Percentiles rank a stretch among this genome's conserved stretches.
Evolutionary conservation across 2,888 invertebrate species (phyloP).

Genomic region (Agrochola macilenta): DNA sequence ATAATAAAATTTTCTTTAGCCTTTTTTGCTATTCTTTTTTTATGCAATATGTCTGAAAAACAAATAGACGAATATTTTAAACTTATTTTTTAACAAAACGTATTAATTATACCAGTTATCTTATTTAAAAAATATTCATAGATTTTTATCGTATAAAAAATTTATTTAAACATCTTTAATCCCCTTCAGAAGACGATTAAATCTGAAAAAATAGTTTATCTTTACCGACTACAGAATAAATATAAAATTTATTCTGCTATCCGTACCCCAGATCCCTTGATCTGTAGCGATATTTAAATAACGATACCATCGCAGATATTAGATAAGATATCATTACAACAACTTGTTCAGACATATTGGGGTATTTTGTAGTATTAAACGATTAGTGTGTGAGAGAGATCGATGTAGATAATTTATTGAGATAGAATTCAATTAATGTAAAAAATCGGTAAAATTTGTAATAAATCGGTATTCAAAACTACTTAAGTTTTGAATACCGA

Average conservation of each 20-base stretch:
- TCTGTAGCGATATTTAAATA: constrained; percentile 77
- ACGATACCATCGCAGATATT: constrained; percentile 81
- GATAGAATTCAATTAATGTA: constrained; percentile 32
- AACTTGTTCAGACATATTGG: constrained; percentile 68
- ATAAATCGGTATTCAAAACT: no score
- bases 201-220: not conserved
- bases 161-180: no score
- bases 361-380: constrained; percentile 60
- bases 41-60: not conserved
- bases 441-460: no score
- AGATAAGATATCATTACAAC: constrained; percentile 79
- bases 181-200: no score
- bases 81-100: not conserved
- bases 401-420: no score
- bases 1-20: no score
- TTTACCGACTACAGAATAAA: not conserved
- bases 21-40: no score
- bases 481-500: not conserved
- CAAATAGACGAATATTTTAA: not conserved
- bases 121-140: not conserved
- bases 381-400: constrained; percentile 29
- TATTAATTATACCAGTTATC: not conserved
- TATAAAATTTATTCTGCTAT: constrained; percentile 65
- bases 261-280: constrained; percentile 72
- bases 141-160: no score